These are phyloP conservation scores for Diadumene lineata DNA, from an alignment of 92 coral and sea anemone species.

Conservation along the genomic window DNA sequence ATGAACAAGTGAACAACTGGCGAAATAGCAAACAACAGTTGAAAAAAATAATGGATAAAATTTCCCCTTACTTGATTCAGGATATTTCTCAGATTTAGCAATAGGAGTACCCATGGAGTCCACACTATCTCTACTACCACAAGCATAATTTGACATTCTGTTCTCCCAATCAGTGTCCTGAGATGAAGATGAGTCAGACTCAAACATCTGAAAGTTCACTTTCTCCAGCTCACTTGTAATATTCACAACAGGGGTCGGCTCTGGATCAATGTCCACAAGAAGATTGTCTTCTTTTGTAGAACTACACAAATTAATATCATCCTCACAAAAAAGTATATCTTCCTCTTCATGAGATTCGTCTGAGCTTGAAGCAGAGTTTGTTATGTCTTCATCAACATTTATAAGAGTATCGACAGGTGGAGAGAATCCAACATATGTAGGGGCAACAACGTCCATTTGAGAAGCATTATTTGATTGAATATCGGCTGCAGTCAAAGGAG, in stretches of 20 bases:
- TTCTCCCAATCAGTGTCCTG: conserved; percentile 26
- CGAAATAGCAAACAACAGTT: no score
- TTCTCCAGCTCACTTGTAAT: conserved; percentile 16
- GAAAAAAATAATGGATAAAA: no score
- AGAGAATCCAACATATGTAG: no score
- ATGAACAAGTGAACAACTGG: background rate
- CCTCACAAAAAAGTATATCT: conserved; percentile 9
- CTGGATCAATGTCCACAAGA: conserved; percentile 13
- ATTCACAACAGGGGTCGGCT: background rate
- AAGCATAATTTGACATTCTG: conserved; percentile 12
- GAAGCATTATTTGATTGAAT: no score
- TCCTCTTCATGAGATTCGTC: background rate
- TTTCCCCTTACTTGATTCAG: background rate
- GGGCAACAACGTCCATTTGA: no score
- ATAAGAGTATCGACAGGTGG: no score
- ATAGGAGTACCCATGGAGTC: conserved; percentile 51
- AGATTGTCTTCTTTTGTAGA: conserved; percentile 16
- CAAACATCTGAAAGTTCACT: conserved; percentile 5
- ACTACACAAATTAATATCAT: conserved; percentile 14
- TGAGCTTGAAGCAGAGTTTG: background rate
- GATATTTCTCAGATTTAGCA: background rate
- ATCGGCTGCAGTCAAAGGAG: no score
- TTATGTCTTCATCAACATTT: no score
- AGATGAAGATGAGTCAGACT: conserved; percentile 23
- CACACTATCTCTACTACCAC: conserved; percentile 38